Percentiles rank a stretch among this genome's conserved stretches.
Evolutionary conservation across 2,888 invertebrate species (phyloP).

Genomic region (Microctonus hyperodae): DNA sequence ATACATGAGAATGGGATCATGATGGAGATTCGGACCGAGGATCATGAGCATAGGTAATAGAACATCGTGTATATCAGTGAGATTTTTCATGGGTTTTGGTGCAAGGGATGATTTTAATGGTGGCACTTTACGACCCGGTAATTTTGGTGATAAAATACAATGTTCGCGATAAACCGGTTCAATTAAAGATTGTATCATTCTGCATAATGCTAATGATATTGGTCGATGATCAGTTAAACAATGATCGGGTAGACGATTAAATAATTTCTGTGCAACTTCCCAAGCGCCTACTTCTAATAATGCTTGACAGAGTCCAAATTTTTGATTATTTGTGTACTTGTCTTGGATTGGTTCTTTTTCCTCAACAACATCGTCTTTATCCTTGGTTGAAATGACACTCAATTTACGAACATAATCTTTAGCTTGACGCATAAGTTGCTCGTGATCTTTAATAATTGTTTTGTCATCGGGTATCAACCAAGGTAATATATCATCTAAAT

Average conservation of each 20-base stretch:
- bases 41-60: conserved; percentile 86
- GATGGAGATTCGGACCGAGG: conserved; percentile 87
- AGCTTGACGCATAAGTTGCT: conserved; percentile 82
- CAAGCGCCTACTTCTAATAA: conserved; percentile 89
- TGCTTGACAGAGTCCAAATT: conserved; percentile 91
- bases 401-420: conserved; percentile 89
- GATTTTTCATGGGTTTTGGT: conserved; percentile 73
- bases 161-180: conserved; percentile 87
- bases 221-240: conserved; percentile 80
- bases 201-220: conserved; percentile 79
- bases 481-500: conserved; percentile 86
- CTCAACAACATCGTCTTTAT: conserved; percentile 74
- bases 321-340: conserved; percentile 80
- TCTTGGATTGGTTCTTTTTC: conserved; percentile 73
- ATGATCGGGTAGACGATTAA: conserved; percentile 83
- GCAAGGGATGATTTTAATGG: conserved; percentile 68
- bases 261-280: conserved; percentile 82
- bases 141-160: conserved; percentile 76
- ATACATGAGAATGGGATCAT: conserved; percentile 88
- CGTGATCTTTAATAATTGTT: conserved; percentile 80
- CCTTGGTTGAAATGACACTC: conserved; percentile 82
- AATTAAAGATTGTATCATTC: conserved; percentile 82
- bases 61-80: conserved; percentile 75
- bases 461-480: conserved; percentile 92
- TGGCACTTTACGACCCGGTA: conserved; percentile 66